Evolutionary conservation across 2,888 invertebrate genomes (phyloP), one percentile per base, ranked within the genome.

Genomic region (Nephrotoma appendiculata): DNA sequence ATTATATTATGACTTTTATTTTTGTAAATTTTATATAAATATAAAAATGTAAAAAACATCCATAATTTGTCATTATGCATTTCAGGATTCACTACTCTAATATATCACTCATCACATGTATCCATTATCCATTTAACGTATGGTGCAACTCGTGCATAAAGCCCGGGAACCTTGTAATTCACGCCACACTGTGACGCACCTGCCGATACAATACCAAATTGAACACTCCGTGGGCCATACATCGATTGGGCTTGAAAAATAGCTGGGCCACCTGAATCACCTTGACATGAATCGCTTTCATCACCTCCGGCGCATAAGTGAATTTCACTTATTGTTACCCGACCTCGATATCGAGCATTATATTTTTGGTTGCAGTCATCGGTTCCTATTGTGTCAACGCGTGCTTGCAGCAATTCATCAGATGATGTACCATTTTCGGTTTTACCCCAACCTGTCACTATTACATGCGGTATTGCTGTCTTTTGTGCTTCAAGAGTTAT

Each of bases 391-490:
- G 57, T 42, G n/a, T n/a, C 12, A 2, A 87, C 41, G 9, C 19
- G n/a, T 4, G 86, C 86, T 85, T 87, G 86, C 4, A 87, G 57
- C 43, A 87, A 85, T 41, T 15, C 52, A 41, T 84, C 85, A 4
- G 86, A 84, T 19, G 42, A n/a, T n/a, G 84, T 15, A n/a, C 42
- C 15, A 15, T 89, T 89, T 88, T 94, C 93, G 0, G 93, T 93
- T 31, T 92, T 90, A 12, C 94, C 94, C 94, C 94, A 94, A 0
- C 94, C 94, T 0, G 93, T 93, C 1, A 93, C 93, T 0, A 90
- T 89, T 0, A 91, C 92, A 88, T 90, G 89, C 83, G 88, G 52
- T 0, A 91, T 91, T 1, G 89, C 89, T 86, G 91, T 87, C 5
- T 89, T 87, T 89, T 91, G 90, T 1, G 93, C 88, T 0, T 90